phyloP scores from a whole-genome alignment of 2,797 vertebrate species.

The Clarias platycephalus region DNA sequence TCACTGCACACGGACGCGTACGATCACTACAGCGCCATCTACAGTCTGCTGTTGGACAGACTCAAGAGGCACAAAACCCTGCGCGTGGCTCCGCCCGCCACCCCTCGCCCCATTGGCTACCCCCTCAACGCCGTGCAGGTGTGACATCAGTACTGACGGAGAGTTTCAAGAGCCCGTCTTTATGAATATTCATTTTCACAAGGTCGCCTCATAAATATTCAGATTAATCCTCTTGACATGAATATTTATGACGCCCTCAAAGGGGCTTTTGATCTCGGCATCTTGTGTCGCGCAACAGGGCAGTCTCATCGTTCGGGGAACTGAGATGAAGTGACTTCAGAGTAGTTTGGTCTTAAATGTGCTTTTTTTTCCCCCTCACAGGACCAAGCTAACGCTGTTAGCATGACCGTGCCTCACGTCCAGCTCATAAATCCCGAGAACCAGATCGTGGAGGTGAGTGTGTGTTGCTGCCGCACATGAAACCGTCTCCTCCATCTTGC shows the following conservation, averaged over 20 bases:
- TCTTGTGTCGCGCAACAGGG: not conserved
- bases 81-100: constrained; percentile 76
- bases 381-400: constrained; percentile 84
- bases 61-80: constrained; percentile 94
- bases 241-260: constrained; percentile 27
- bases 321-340: not conserved
- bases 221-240: not conserved
- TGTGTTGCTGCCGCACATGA: no score
- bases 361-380: constrained; percentile 54
- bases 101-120: constrained; percentile 83
- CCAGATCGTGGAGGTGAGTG: constrained; percentile 95
- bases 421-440: constrained; percentile 99
- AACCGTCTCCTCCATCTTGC: not conserved
- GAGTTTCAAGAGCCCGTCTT: not conserved
- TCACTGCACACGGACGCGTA: constrained; percentile 93
- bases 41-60: constrained; percentile 94
- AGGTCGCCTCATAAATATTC: not conserved
- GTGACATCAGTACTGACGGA: not conserved
- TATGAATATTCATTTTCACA: constrained; percentile 4
- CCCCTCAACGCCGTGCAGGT: constrained; percentile 85
- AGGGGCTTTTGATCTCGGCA: not conserved
- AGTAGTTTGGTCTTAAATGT: constrained; percentile 6
- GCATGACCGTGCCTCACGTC: constrained; percentile 94
- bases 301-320: not conserved
- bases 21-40: constrained; percentile 98